phyloP scores from a whole-genome alignment of 2,797 vertebrate species.

The Rhodeus uyekii region DNA sequence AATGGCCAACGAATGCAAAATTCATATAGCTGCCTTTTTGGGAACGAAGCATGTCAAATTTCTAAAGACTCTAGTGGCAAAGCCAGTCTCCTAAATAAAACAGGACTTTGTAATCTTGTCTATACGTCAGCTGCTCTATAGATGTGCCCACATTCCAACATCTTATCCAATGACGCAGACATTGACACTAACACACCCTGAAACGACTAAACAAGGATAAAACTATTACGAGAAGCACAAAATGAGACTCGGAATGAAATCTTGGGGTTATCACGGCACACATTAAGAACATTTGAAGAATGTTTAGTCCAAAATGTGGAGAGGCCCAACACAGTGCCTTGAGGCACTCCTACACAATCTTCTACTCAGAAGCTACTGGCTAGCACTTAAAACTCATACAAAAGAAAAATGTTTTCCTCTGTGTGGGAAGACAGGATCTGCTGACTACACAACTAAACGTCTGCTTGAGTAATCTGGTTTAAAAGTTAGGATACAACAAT shows the following conservation, averaged over 20 bases:
- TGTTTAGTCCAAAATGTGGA: slow-evolving; percentile 4
- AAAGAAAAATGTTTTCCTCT: slow-evolving; percentile 26
- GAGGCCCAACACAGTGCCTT: not conserved
- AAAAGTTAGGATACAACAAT: slow-evolving; percentile 5
- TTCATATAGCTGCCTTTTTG: not conserved
- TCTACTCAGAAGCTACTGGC: slow-evolving; percentile 8
- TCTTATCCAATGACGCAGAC: slow-evolving; percentile 11
- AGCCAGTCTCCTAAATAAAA: not conserved
- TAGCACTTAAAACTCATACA: slow-evolving; percentile 20
- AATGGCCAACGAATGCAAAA: not conserved
- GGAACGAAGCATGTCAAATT: not conserved
- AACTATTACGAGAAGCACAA: not conserved
- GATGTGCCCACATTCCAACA: not conserved
- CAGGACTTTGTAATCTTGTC: not conserved
- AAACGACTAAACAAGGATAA: not conserved
- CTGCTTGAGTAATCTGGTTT: slow-evolving; percentile 39
- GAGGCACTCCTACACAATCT: slow-evolving; percentile 20
- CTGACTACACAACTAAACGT: slow-evolving; percentile 32
- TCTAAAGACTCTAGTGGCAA: not conserved
- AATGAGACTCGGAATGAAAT: not conserved
- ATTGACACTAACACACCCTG: not conserved
- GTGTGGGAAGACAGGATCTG: slow-evolving; percentile 50
- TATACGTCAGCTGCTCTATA: not conserved
- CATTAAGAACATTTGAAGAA: not conserved
- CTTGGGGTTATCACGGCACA: not conserved